phyloP scores from a whole-genome alignment of 2,888 invertebrate genomes.

The Hemicrepidius hirtus region DNA sequence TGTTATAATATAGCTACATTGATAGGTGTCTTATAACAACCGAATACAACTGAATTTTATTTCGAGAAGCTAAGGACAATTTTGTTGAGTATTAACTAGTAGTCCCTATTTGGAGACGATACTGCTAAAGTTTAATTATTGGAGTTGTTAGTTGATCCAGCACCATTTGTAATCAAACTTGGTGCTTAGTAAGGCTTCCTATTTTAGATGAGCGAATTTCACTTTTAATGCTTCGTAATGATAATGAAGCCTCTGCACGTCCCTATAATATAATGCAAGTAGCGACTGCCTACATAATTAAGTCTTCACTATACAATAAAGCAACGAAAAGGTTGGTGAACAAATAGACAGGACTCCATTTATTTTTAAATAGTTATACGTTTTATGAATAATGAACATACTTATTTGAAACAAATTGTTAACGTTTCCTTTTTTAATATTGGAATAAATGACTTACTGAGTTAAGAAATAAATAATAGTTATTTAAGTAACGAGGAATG shows the following conservation, averaged over 20 bases:
- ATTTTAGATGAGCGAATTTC: conserved; percentile 8
- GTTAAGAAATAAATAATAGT: too few species aligned
- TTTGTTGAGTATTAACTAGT: not conserved
- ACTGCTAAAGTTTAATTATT: conserved; percentile 5
- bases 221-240: conserved; percentile 14
- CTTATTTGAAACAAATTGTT: too few species aligned
- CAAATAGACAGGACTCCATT: too few species aligned
- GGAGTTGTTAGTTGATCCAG: conserved; percentile 4
- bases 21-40: too few species aligned
- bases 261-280: not conserved
- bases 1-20: too few species aligned
- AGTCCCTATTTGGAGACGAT: not conserved
- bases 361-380: too few species aligned
- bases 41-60: too few species aligned
- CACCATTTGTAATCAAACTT: conserved; percentile 6
- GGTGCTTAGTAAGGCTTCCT: not conserved
- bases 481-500: too few species aligned
- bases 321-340: conserved; percentile 18
- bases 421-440: too few species aligned
- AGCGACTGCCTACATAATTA: conserved; percentile 3
- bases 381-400: too few species aligned
- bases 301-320: not conserved
- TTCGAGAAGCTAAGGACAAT: too few species aligned
- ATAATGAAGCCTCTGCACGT: not conserved
- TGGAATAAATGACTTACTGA: too few species aligned